Conservation (phyloP, 2,888 invertebrate species). For the Panopea generosa region DNA sequence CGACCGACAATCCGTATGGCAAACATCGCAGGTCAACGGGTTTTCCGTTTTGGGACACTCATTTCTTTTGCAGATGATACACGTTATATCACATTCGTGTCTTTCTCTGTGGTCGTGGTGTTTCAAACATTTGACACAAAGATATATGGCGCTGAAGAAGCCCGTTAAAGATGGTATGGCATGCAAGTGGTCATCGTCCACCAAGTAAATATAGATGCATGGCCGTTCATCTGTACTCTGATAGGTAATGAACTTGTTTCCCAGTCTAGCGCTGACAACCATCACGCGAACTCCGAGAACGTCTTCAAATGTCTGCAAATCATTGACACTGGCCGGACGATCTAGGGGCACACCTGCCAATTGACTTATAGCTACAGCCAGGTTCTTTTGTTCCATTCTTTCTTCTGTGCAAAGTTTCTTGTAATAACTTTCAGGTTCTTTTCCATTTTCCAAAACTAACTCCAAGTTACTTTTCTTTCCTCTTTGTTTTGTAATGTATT, state of each 20-base stretch:
- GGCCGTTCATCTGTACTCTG: conserved; percentile 29
- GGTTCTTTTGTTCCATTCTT: conserved; percentile 14
- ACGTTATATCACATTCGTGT: conserved; percentile 15
- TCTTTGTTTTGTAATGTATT: conserved; percentile 2
- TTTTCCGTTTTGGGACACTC: conserved; percentile 17
- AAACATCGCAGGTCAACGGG: conserved; percentile 17
- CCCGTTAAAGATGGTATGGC: conserved; percentile 34
- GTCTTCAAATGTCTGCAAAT: conserved; percentile 23
- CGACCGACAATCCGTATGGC: conserved; percentile 39
- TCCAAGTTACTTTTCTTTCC: conserved; percentile 7
- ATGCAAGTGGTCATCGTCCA: conserved; percentile 38
- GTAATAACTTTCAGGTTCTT: conserved; percentile 18
- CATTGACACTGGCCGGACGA: conserved; percentile 24
- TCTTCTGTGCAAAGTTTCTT: background rate
- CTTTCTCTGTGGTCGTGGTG: conserved; percentile 19
- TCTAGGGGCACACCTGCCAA: conserved; percentile 20
- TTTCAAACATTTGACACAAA: conserved; percentile 23
- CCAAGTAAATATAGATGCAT: conserved; percentile 42
- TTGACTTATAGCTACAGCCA: conserved; percentile 16
- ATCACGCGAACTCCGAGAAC: conserved; percentile 13
- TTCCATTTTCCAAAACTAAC: background rate
- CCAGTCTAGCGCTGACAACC: conserved; percentile 29
- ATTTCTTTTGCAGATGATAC: conserved; percentile 32
- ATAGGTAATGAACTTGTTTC: conserved; percentile 28
- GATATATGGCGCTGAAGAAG: conserved; percentile 32